Conservation (phyloP, 2,113 vertebrate species). For the Zapornia atra region DNA sequence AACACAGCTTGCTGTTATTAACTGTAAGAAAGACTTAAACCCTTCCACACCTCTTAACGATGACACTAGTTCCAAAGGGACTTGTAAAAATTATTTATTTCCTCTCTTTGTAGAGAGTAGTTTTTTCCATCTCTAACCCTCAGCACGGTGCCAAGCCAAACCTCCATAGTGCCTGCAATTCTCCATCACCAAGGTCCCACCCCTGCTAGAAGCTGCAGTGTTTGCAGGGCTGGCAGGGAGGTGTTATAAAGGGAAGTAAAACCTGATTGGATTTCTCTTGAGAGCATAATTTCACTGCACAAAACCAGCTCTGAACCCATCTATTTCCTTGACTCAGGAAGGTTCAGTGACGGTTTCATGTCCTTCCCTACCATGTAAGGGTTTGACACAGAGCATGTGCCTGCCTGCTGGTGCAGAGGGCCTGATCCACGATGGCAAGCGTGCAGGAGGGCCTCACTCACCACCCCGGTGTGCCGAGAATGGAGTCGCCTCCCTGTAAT, state of each 20-base stretch:
- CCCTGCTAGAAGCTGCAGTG: not conserved
- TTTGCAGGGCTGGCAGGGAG: not conserved
- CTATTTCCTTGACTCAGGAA: not conserved
- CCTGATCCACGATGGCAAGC: not conserved
- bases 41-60: not conserved
- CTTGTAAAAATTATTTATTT: not conserved
- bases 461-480: not conserved
- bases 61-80: not conserved
- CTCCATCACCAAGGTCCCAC: not conserved
- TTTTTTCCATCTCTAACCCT: not conserved
- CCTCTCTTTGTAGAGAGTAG: not conserved
- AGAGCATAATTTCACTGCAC: not conserved
- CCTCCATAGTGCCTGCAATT: not conserved
- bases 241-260: not conserved
- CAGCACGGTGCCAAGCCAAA: not conserved
- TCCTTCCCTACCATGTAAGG: not conserved
- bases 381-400: not conserved
- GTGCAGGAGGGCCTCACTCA: not conserved
- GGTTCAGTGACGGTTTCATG: not conserved
- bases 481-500: fast-evolving
- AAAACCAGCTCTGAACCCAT: not conserved
- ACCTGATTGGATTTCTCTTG: not conserved
- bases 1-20: not conserved
- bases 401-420: not conserved
- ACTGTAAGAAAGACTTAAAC: not conserved